phyloP scores from a whole-genome alignment of 2,797 vertebrate species.

The Discoglossus pictus region DNA sequence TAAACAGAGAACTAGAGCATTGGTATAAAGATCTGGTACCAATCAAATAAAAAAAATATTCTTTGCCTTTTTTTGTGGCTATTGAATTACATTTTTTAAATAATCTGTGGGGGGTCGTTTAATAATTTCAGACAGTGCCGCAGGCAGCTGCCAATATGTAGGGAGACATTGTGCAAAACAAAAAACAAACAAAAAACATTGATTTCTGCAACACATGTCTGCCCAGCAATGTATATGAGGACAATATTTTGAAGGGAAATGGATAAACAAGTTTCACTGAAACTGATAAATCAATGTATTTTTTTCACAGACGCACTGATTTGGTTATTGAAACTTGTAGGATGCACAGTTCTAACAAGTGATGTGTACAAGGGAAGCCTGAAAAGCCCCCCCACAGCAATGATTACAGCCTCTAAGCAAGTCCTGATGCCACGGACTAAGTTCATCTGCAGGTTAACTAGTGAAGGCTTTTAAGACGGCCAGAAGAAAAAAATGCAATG shows the following conservation, averaged over 20 bases:
- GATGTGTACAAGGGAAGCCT: not conserved
- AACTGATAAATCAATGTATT: too few species aligned
- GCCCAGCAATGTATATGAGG: too few species aligned
- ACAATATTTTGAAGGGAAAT: too few species aligned
- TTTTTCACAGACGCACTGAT: too few species aligned
- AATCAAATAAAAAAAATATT: conserved; percentile 20
- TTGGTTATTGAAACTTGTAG: not conserved
- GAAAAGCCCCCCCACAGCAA: not conserved
- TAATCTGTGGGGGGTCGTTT: conserved; percentile 2
- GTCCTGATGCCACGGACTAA: conserved; percentile 2
- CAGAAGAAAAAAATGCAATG: not conserved
- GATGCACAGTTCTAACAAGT: conserved; percentile 23
- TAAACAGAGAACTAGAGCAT: not conserved
- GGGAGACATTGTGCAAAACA: too few species aligned
- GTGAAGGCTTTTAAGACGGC: not conserved
- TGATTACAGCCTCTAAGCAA: too few species aligned
- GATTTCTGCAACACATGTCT: too few species aligned
- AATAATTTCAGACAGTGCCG: not conserved
- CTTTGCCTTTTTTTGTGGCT: not conserved
- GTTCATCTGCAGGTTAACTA: conserved; percentile 8
- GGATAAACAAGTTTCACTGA: too few species aligned
- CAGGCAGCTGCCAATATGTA: not conserved
- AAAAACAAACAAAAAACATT: too few species aligned
- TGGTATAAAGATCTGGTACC: conserved; percentile 17
- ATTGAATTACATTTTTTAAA: not conserved